A percentile compares a stretch with the other conserved stretches of the same genome.
Conservation (phyloP, 2,113 vertebrate genomes). For the Nyctereutes procyonoides region DNA sequence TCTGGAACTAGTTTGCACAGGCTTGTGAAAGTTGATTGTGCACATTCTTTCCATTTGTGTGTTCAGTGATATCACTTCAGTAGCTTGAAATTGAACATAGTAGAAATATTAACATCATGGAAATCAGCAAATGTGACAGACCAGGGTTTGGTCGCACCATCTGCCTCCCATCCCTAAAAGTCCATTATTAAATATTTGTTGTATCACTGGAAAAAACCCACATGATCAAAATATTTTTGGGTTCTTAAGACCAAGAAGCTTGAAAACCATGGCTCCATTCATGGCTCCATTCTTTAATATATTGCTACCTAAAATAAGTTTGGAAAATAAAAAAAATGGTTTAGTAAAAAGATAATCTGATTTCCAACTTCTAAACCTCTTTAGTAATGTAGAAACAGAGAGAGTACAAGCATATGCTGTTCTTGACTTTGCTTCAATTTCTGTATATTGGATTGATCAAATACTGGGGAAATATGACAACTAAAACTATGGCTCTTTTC, state of each 20-base stretch:
- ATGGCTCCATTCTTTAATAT: not conserved
- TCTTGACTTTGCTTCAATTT: not conserved
- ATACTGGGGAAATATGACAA: not conserved
- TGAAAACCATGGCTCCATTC: not conserved
- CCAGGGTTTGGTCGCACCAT: not conserved
- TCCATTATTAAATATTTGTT: not conserved
- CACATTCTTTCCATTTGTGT: not conserved
- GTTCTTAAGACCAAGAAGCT: not conserved
- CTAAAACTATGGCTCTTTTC: not conserved
- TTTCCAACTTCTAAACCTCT: not conserved
- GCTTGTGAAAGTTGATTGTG: rapidly evolving
- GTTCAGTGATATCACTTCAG: not conserved
- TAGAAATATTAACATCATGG: not conserved
- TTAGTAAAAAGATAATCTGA: not conserved
- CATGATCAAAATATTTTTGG: not conserved
- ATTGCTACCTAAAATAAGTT: not conserved
- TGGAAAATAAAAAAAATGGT: not conserved
- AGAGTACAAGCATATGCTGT: not conserved
- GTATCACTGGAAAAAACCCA: not conserved
- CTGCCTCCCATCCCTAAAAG: rapidly evolving
- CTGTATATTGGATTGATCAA: not conserved
- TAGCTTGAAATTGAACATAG: not conserved
- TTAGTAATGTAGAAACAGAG: not conserved
- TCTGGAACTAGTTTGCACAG: not conserved
- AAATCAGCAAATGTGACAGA: not conserved